A percentile compares a stretch with the other conserved stretches of the same genome.
Evolutionary conservation across 2,888 invertebrate species (phyloP).

Genomic region (Dilophus febrilis): DNA sequence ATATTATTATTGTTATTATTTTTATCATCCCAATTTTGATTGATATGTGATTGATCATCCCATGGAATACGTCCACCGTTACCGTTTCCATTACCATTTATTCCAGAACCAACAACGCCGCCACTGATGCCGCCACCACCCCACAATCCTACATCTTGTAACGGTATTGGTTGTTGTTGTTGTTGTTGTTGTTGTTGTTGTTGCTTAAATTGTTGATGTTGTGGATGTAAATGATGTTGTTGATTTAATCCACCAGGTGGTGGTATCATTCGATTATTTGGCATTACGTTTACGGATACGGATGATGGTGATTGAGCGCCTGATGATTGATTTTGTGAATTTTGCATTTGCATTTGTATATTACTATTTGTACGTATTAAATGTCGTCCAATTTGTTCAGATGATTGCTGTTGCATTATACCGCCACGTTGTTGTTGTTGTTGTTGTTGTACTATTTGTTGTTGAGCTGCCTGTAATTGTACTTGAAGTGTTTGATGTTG

Average conservation of each 20-base stretch:
- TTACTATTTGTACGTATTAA: slow-evolving; percentile 26
- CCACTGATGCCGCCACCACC: slow-evolving; percentile 31
- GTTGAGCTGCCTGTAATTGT: too few relatives aligned
- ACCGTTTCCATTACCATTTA: slow-evolving; percentile 11
- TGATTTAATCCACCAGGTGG: too few relatives aligned
- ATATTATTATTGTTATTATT: too few relatives aligned
- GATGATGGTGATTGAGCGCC: slow-evolving; percentile 12
- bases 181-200: slow-evolving; percentile 25
- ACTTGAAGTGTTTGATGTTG: too few relatives aligned
- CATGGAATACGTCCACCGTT: slow-evolving; percentile 28
- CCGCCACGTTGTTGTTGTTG: slow-evolving; percentile 21
- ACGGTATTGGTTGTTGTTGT: too few relatives aligned
- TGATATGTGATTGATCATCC: slow-evolving; percentile 27
- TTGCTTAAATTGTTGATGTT: slow-evolving; percentile 12
- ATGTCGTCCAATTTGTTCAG: slow-evolving; percentile 24
- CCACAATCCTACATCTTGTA: slow-evolving; percentile 29
- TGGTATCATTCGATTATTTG: too few relatives aligned
- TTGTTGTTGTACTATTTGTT: too few relatives aligned
- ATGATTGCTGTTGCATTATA: slow-evolving; percentile 30
- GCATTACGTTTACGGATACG: too few relatives aligned
- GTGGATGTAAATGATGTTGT: slow-evolving; percentile 18
- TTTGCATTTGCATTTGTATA: too few relatives aligned
- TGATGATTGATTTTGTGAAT: neutral
- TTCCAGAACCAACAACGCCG: slow-evolving; percentile 27
- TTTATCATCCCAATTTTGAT: slow-evolving; percentile 4